A percentile compares a stretch with the other conserved stretches of the same genome.
Conservation (phyloP, 1,140 invertebrate genomes). For the Phocides pigmalion region DNA sequence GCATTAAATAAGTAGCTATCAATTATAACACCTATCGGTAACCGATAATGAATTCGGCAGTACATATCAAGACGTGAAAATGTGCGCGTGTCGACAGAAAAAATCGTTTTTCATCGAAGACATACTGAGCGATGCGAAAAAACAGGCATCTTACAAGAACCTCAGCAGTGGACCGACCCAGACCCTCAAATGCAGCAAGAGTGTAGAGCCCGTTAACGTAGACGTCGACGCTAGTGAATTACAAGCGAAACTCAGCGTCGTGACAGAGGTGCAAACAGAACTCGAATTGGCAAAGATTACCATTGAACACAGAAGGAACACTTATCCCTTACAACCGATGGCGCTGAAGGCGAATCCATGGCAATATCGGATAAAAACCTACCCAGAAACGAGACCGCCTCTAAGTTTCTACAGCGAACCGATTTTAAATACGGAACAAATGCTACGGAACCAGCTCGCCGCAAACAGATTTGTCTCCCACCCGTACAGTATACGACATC, state of each 20-base stretch:
- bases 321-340: slow-evolving; percentile 65
- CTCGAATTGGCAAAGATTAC: slow-evolving; percentile 55
- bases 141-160: slow-evolving; percentile 45
- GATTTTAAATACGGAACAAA: slow-evolving; percentile 61
- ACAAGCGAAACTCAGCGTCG: slow-evolving; percentile 46
- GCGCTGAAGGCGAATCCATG: slow-evolving; percentile 62
- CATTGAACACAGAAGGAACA: slow-evolving; percentile 65
- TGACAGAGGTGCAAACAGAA: slow-evolving; percentile 54
- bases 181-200: slow-evolving; percentile 44
- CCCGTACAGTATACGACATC: slow-evolving; percentile 59
- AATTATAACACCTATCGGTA: slow-evolving; percentile 68
- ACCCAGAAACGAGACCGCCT: slow-evolving; percentile 44
- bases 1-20: slow-evolving; percentile 79
- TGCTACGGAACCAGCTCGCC: slow-evolving; percentile 63
- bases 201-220: neutral
- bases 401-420: slow-evolving; percentile 67
- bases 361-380: slow-evolving; percentile 59
- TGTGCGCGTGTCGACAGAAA: slow-evolving; percentile 76
- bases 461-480: slow-evolving; percentile 60
- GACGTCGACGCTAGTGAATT: slow-evolving; percentile 11
- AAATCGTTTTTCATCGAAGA: slow-evolving; percentile 76
- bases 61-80: slow-evolving; percentile 54
- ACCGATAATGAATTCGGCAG: slow-evolving; percentile 71
- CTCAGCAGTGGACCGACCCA: slow-evolving; percentile 51
- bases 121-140: slow-evolving; percentile 60